Conservation (phyloP, 1,140 invertebrate species). For the Venturia canescens region DNA sequence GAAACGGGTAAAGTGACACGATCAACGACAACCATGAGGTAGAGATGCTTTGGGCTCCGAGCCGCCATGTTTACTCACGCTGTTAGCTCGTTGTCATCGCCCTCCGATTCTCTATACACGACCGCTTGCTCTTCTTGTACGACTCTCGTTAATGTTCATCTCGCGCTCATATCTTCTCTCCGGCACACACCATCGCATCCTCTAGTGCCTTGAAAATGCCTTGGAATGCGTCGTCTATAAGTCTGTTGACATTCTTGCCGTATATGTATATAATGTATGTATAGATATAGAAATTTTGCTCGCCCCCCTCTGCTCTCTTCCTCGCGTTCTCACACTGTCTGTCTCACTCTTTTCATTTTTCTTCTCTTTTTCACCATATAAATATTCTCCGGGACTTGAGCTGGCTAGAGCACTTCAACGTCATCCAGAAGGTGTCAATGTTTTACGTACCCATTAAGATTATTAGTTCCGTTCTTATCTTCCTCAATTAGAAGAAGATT, state of each 20-base stretch:
- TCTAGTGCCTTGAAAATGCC: neutral
- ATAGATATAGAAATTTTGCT: too few relatives aligned
- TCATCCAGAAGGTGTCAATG: conserved; percentile 71
- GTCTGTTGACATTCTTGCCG: neutral
- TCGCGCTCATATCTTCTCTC: conserved; percentile 6
- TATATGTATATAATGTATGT: neutral
- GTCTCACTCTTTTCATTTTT: neutral
- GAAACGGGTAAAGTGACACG: conserved; percentile 73
- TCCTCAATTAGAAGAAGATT: neutral
- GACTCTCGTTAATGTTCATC: conserved; percentile 21
- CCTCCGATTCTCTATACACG: conserved; percentile 60
- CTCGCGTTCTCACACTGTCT: neutral
- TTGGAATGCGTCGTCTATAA: neutral
- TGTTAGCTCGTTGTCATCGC: conserved; percentile 76
- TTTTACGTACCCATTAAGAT: conserved; percentile 69
- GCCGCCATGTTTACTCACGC: conserved; percentile 73
- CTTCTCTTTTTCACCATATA: neutral
- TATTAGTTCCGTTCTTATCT: neutral
- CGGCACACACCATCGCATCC: neutral
- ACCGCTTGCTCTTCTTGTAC: conserved; percentile 50
- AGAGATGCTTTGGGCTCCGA: conserved; percentile 55
- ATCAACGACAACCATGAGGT: conserved; percentile 58
- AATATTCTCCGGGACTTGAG: neutral
- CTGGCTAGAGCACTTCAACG: too few relatives aligned
- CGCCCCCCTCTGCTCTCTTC: neutral